A percentile compares a stretch with the other conserved stretches of the same genome.
Evolutionary conservation across 2,113 vertebrate species (phyloP).

Genomic region (Oreochromis niloticus): DNA sequence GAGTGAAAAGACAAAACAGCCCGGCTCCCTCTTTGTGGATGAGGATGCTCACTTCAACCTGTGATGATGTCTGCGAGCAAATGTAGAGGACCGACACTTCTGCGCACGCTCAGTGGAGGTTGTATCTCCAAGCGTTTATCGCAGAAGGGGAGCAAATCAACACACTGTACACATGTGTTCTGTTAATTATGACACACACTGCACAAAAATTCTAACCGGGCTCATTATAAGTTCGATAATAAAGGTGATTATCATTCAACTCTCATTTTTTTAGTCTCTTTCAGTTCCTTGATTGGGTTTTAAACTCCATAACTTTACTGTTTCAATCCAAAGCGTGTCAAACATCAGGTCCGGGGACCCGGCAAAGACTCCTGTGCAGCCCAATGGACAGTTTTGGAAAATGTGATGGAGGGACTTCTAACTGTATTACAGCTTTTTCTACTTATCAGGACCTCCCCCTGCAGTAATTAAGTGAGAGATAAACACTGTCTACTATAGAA

Average conservation of each 20-base stretch:
- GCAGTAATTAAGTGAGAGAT: not conserved
- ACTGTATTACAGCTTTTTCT: not conserved
- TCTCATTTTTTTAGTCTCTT: not conserved
- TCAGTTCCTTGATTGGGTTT: not conserved
- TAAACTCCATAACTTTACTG: not conserved
- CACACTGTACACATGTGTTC: not conserved
- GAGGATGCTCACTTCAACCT: conserved; percentile 42
- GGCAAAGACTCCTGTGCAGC: not conserved
- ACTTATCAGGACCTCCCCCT: not conserved
- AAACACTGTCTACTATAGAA: not conserved
- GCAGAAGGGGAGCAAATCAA: conserved; percentile 31
- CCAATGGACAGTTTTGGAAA: not conserved
- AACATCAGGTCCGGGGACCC: not conserved
- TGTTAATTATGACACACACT: not conserved
- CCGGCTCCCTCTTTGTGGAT: not conserved
- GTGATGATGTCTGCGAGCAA: conserved; percentile 32
- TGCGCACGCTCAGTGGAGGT: conserved; percentile 49
- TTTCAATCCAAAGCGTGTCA: not conserved
- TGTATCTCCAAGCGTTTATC: conserved; percentile 29
- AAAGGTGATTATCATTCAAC: not conserved
- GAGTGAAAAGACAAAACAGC: not conserved
- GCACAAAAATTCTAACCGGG: not conserved
- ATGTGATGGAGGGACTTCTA: not conserved
- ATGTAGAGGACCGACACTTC: not conserved
- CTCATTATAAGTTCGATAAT: not conserved